Base-by-base conservation (phyloP, 2,888 invertebrate genomes). In the Colletes collaris region DNA sequence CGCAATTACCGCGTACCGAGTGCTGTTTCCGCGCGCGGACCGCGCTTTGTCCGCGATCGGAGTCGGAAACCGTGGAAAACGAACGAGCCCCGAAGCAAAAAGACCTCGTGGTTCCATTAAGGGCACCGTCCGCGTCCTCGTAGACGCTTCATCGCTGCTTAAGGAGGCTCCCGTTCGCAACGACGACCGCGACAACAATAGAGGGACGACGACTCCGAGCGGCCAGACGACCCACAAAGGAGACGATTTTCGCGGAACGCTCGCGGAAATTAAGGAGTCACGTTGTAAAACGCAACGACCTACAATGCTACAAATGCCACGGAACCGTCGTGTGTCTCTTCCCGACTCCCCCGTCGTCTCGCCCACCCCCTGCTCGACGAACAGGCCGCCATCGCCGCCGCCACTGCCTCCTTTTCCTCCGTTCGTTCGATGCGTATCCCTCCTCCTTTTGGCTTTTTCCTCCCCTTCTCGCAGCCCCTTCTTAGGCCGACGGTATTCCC, bases 221-320 rank as follows among this genome's bases (percentile, higher is more conserved):
- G 55, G 11, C 3, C 71, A 40, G 8, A 0, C 11, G 19, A 65
- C 11, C 4, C 50, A 35, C 65, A 27, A 62, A 46, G 46, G 52
- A n/a, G 50, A 10, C 53, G 56, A 35, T 65, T 62, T 56, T 75
- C 65, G 40, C 64, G 67, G 46, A 46, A 55, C 44, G 50, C 56
- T 56, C 76, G 75, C 87, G 90, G 86, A 89, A 90, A 90, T 91
- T 89, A 90, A 91, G 86, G 87, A 91, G 90, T 90, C 89, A 86
- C 89, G 89, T 91, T 91, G 90, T 89, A 92, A 92, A 92, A 92
- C 90, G 91, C 90, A 91, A 89, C 91, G 92, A 92, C 91, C 92
- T 90, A 92, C 91, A 91, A 91, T 92, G 88, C 89, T 90, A 89
- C 90, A 89, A 91, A 90, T 88, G 89, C 89, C 87, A 87, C 83